These are phyloP conservation scores for Campylorhamphus procurvoides DNA, from an alignment of 2,113 vertebrate species.

Conservation along the genomic window DNA sequence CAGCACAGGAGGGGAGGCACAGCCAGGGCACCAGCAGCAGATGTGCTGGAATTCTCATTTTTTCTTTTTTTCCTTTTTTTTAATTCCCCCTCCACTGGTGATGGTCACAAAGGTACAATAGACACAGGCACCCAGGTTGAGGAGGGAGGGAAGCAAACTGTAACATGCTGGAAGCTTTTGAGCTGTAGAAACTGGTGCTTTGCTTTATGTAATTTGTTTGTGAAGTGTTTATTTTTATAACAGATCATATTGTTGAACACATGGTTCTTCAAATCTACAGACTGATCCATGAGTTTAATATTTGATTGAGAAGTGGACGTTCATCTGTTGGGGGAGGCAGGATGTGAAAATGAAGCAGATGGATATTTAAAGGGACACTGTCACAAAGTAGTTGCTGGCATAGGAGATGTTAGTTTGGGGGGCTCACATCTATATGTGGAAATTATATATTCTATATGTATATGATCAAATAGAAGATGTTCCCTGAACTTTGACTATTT, in stretches of 20 bases:
- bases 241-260: constrained; percentile 57
- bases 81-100: not conserved
- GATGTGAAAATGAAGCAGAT: not conserved
- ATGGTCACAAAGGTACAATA: not conserved
- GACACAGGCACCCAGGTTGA: constrained; percentile 8
- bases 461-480: not conserved
- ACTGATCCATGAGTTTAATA: not conserved
- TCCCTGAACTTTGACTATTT: not conserved
- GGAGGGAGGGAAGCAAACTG: not conserved
- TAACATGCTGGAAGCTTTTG: constrained; percentile 57
- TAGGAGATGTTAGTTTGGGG: not conserved
- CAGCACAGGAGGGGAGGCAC: not conserved
- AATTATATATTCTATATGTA: not conserved
- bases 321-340: not conserved
- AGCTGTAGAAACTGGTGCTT: constrained; percentile 68
- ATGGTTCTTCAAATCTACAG: not conserved
- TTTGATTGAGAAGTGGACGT: not conserved
- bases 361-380: not conserved
- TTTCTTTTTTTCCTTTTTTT: too few relatives aligned
- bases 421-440: not conserved
- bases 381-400: not conserved
- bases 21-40: not conserved
- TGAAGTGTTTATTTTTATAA: constrained; percentile 68
- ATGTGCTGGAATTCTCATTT: not conserved
- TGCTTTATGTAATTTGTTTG: constrained; percentile 56